Conservation (phyloP, 2,113 vertebrate genomes). For the Meles meles region DNA sequence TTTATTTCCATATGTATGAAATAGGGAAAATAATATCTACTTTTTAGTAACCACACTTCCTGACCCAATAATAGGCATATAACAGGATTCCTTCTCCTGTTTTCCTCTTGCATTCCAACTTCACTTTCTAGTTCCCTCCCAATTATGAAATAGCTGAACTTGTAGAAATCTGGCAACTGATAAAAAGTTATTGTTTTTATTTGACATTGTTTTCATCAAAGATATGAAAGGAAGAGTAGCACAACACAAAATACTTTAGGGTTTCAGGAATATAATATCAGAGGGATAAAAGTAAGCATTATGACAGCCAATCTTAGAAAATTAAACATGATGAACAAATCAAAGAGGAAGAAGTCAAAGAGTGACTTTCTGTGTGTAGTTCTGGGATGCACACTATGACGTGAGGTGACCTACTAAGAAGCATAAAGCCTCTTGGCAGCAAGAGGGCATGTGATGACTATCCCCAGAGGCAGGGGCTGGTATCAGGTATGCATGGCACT, state of each 20-base stretch:
- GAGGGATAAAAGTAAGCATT: constrained; percentile 11
- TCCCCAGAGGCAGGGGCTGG: not conserved
- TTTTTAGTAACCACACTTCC: not conserved
- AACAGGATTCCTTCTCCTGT: not conserved
- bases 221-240: not conserved
- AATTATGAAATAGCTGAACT: not conserved
- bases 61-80: not conserved
- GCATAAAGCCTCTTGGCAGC: not conserved
- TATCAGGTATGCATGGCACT: not conserved
- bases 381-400: not conserved
- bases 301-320: constrained; percentile 32
- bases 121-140: not conserved
- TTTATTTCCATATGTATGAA: not conserved
- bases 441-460: not conserved
- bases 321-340: constrained; percentile 27
- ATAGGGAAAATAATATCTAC: not conserved
- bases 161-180: not conserved
- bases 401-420: not conserved
- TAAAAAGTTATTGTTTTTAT: constrained; percentile 17
- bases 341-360: constrained; percentile 8
- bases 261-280: not conserved
- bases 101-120: not conserved
- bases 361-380: not conserved
- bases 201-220: constrained; percentile 14
- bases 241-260: constrained; percentile 2